Evolutionary conservation across 2,113 vertebrate genomes (phyloP).

Genomic region (Catagonus wagneri): DNA sequence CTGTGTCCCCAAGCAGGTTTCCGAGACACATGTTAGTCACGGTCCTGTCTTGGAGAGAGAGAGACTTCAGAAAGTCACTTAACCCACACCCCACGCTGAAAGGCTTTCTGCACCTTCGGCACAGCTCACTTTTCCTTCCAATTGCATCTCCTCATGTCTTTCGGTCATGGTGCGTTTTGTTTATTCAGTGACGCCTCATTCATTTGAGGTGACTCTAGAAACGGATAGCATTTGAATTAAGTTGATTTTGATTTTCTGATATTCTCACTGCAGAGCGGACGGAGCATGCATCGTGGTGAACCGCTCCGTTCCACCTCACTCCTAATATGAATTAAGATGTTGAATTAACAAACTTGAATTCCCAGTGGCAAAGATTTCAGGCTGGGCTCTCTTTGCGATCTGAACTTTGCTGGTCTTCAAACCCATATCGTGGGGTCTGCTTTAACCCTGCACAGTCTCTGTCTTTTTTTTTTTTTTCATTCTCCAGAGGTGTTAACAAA

Average conservation of each 20-base stretch:
- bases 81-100: background rate
- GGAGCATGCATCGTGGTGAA: constrained; percentile 9
- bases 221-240: constrained; percentile 35
- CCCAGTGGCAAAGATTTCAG: background rate
- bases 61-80: constrained; percentile 56
- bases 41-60: constrained; percentile 47
- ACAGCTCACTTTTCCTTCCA: constrained; percentile 23
- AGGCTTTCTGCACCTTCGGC: background rate
- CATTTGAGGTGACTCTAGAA: constrained; percentile 20
- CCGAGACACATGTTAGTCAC: constrained; percentile 48
- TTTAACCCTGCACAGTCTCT: background rate
- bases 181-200: background rate
- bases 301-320: background rate
- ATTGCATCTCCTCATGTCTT: background rate
- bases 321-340: constrained; percentile 47
- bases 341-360: constrained; percentile 20
- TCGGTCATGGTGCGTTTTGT: background rate
- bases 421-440: background rate
- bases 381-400: background rate
- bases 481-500: constrained; percentile 16
- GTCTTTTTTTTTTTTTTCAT: background rate
- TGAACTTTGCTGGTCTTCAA: background rate
- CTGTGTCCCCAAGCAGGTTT: constrained; percentile 26
- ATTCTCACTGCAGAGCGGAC: constrained; percentile 8
- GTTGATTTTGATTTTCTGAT: constrained; percentile 55